phyloP scores from a whole-genome alignment of 2,888 invertebrate species.

The Nebria salina region DNA sequence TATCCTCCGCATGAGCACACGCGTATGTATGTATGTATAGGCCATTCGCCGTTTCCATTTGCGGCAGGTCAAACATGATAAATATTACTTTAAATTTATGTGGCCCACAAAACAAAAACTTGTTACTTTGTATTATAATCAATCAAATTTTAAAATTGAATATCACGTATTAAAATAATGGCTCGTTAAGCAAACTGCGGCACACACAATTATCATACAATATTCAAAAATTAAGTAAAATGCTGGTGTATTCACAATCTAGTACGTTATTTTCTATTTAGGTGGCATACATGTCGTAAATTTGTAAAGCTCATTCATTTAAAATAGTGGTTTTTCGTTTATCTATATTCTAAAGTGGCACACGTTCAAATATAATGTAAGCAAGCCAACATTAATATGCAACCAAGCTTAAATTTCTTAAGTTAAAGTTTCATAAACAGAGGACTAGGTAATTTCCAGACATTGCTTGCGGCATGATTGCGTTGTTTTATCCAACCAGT shows the following conservation, averaged over 20 bases:
- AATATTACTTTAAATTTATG: not conserved
- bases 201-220: not conserved
- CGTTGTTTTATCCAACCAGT: conserved; percentile 14
- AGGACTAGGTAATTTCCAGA: conserved; percentile 35
- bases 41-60: not conserved
- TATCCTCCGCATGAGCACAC: not conserved
- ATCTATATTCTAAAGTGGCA: not conserved
- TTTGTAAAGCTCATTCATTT: not conserved
- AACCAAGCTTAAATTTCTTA: conserved; percentile 36
- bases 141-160: too few species aligned
- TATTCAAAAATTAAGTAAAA: not conserved
- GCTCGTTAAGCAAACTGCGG: too few species aligned
- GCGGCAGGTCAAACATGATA: not conserved
- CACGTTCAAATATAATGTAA: not conserved
- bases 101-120: too few species aligned
- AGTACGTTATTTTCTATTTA: not conserved
- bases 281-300: not conserved
- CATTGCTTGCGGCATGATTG: conserved; percentile 31
- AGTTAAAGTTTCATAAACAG: conserved; percentile 43
- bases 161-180: too few species aligned
- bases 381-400: conserved; percentile 5
- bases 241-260: not conserved
- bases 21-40: not conserved
- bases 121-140: too few species aligned
- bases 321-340: not conserved